Base-by-base conservation (phyloP, 2,888 invertebrate genomes). In the Melanostoma mellinum region DNA sequence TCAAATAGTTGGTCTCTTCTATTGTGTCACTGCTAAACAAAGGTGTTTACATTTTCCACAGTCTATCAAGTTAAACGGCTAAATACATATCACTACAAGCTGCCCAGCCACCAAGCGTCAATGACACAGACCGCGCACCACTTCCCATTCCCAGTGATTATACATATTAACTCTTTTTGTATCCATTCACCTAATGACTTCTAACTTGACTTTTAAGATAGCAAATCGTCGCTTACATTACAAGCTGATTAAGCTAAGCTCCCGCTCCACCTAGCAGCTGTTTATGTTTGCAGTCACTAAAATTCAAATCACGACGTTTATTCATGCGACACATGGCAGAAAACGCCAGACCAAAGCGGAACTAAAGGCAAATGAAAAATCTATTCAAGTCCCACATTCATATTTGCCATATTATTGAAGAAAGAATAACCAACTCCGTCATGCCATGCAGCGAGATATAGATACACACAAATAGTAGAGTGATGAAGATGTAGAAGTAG, bases 261-360 rank as follows among this genome's bases (percentile, higher is more conserved):
- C 42, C 8, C 6, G 10, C 44, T 10, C 10, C 44, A 46, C 20
- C 20, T 20, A 20, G 20, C 20, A 20, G 20, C 20, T 20, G 20
- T 20, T 20, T 20, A 20, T 20, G 20, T 20, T 20, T 20, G 20
- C 20, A 20, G 20, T 20, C 20, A 36, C 36, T 30, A 56, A 44
- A 10, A 20, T 20, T 20, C 44, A 44, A 44, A 44, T 33, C 9
- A 8, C 3, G 6, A 20, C 4, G 30, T 69, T 76, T 48, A 76
- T 53, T 58, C 50, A 61, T 32, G 4, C 30, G 55, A 56, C 42
- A 48, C 52, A 56, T 36, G 6, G 32, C 42, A 38, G 61, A 48
- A 48, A 60, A 56, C 32, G 6, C n/a, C 42, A 38, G 61, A 48
- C 30, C 50, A 42, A 79, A 56, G 50, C 79, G 79, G 79, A 79